Base-by-base conservation (phyloP, 2,888 invertebrate species). In the Epirrhoe alternata region DNA sequence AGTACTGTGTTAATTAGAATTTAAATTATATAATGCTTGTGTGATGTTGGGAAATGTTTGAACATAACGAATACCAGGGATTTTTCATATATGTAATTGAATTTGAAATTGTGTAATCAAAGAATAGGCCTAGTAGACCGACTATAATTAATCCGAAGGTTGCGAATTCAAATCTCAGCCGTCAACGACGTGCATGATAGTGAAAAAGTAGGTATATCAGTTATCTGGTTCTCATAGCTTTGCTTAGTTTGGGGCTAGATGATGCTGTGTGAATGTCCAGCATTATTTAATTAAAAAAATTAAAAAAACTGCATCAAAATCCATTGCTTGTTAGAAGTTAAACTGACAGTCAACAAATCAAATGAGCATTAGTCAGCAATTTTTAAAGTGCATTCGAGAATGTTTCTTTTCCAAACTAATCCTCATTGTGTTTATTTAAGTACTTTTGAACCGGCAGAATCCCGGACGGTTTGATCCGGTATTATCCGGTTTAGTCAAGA, bases 401-500 rank as follows among this genome's bases (percentile, higher is more conserved):
- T 24, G 24, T 24, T 24, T 24, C 35, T 38, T 16, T 38, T 38
- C 10, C 12, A 42, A 12, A 12, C 38, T 42, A 56, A 52, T 61
- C 42, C 12, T 35, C 52, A 56, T 64, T 59, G 52, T 64, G 42
- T 64, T 59, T 64, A 63, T 63, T 60, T 61, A 2, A 42, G 66
- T 50, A 58, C 57, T 24, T 24, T 24, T 16, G 57, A 66, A 69
- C 70, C 70, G 60, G 66, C 70, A 69, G 61, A 69, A 69, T 60
- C 12, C 3, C 60, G 42, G 71, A 72, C 72, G 71, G 79, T 69
- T 78, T 79, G 77, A 82, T 79, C 79, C 73, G 68, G 75, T 67
- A 61, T 82, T 81, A 82, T 83, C 82, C 76, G 77, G 77, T 77
- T 81, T 74, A 61, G 73, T 74, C 64, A 65, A 61, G 71, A 66